phyloP scores from a whole-genome alignment of 2,888 invertebrate species.

The Cyaniris semiargus region DNA sequence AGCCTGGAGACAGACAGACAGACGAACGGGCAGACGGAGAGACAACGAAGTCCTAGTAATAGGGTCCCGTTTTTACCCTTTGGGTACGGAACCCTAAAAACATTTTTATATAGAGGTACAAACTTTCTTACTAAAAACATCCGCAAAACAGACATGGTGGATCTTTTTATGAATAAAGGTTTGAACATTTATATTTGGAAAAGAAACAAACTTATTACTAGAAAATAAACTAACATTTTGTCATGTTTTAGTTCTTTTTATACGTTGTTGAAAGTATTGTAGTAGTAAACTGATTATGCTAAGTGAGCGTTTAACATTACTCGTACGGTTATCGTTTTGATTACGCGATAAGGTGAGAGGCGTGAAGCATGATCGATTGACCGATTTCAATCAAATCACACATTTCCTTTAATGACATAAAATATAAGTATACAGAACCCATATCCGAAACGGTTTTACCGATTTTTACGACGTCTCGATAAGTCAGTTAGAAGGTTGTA shows the following conservation, averaged over 20 bases:
- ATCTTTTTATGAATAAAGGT: too few relatives aligned
- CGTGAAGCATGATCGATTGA: constrained; percentile 34
- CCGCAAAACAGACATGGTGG: too few relatives aligned
- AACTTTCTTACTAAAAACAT: too few relatives aligned
- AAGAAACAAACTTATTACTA: neutral
- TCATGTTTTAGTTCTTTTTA: too few relatives aligned
- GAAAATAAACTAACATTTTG: neutral
- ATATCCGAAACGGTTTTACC: neutral
- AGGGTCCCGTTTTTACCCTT: too few relatives aligned
- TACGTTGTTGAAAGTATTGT: neutral
- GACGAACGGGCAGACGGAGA: too few relatives aligned
- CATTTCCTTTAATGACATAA: neutral
- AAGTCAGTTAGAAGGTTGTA: too few relatives aligned
- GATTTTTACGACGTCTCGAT: neutral
- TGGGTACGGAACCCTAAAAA: too few relatives aligned
- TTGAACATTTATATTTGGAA: too few relatives aligned
- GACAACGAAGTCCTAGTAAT: too few relatives aligned
- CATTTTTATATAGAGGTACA: too few relatives aligned
- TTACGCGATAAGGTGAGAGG: constrained; percentile 9
- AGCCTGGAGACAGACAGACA: too few relatives aligned
- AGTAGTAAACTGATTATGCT: neutral
- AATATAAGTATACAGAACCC: neutral
- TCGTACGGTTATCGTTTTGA: neutral
- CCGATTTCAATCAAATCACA: constrained; percentile 24
- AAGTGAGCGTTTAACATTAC: constrained; percentile 2